phyloP scores from a whole-genome alignment of 1,140 invertebrate genomes.

The Calephelis nemesis region DNA sequence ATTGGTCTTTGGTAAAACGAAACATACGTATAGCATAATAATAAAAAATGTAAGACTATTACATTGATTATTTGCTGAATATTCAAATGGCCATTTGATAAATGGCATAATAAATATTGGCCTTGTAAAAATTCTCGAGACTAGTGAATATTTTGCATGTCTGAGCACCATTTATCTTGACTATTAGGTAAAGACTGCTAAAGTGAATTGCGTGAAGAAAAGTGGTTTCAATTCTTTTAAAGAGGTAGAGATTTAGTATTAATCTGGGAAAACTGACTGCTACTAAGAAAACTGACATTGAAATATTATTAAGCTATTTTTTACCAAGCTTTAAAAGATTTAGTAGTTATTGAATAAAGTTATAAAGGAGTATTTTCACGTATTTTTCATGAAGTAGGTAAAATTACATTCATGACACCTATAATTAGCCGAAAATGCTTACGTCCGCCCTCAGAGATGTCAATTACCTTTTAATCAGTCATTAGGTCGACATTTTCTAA shows the following conservation, averaged over 20 bases:
- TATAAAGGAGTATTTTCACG: too few relatives aligned
- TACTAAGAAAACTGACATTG: too few relatives aligned
- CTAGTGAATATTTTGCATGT: conserved; percentile 17
- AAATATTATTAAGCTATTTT: conserved; percentile 1
- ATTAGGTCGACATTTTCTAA: too few relatives aligned
- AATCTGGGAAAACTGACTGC: background rate
- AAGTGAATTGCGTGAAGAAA: conserved; percentile 17
- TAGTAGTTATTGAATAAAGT: too few relatives aligned
- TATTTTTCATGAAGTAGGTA: too few relatives aligned
- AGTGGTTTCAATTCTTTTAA: conserved; percentile 17
- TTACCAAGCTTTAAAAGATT: background rate
- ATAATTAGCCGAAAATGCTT: too few relatives aligned
- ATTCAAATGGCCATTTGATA: background rate
- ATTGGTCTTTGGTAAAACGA: too few relatives aligned
- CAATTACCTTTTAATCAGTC: too few relatives aligned
- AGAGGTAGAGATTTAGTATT: conserved; percentile 13
- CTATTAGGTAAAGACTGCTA: conserved; percentile 17
- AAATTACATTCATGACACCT: too few relatives aligned
- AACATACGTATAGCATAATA: background rate
- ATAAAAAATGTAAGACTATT: background rate
- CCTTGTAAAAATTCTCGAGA: conserved; percentile 10
- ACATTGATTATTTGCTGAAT: background rate
- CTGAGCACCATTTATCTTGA: conserved; percentile 14
- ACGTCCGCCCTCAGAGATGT: too few relatives aligned
- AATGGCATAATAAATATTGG: conserved; percentile 11